phyloP scores from a whole-genome alignment of 2,113 vertebrate species.

The Mionectes macconnelli region DNA sequence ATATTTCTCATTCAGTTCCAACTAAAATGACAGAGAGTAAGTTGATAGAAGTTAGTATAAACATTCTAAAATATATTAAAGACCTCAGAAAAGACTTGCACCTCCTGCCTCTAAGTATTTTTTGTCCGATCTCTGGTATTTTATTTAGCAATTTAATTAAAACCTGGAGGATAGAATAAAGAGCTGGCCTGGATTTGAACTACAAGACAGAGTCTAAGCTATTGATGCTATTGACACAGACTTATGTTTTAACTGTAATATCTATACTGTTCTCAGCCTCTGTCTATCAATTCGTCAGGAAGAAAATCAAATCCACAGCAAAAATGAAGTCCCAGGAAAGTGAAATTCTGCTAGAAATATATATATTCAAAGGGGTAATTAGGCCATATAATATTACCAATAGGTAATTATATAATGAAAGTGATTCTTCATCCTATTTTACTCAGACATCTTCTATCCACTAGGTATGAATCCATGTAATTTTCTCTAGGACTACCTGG shows the following conservation, averaged over 20 bases:
- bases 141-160: neutral
- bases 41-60: neutral
- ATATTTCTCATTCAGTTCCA: conserved; percentile 83
- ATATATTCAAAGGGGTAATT: neutral
- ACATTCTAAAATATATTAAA: neutral
- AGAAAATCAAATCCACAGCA: neutral
- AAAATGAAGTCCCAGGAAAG: neutral
- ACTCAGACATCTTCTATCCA: neutral
- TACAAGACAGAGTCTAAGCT: neutral
- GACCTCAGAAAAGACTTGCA: neutral
- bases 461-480: neutral
- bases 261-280: neutral
- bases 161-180: neutral
- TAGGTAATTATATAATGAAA: neutral
- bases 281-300: neutral
- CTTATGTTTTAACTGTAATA: neutral
- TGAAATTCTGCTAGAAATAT: neutral
- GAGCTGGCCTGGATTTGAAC: neutral
- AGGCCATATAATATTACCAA: neutral
- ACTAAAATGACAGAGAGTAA: conserved; percentile 59
- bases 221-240: neutral
- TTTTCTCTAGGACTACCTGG: neutral
- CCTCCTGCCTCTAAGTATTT: neutral
- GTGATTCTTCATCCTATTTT: neutral
- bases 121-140: neutral